phyloP scores from a whole-genome alignment of 2,797 vertebrate genomes.

The Numenius phaeopus region DNA sequence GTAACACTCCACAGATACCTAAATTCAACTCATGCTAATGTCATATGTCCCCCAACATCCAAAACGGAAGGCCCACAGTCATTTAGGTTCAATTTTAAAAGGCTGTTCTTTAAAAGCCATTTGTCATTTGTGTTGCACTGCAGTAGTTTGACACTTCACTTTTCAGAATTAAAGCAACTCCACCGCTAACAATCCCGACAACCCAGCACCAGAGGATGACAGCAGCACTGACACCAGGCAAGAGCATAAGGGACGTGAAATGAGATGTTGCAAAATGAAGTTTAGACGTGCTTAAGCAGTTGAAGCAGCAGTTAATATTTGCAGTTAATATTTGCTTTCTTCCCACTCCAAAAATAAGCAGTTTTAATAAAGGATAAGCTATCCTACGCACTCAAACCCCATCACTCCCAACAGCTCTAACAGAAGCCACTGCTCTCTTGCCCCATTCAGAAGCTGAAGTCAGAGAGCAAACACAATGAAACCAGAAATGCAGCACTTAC shows the following conservation, averaged over 20 bases:
- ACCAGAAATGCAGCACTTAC: not conserved
- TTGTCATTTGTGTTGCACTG: not conserved
- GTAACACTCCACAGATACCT: not conserved
- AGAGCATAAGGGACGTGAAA: not conserved
- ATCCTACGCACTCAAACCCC: not conserved
- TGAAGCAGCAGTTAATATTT: not conserved
- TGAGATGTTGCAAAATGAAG: not conserved
- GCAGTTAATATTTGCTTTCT: not conserved
- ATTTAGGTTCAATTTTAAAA: not conserved
- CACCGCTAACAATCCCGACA: not conserved
- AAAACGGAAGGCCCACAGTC: not conserved
- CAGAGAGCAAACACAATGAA: not conserved
- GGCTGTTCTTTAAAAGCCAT: not conserved
- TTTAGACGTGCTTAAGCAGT: not conserved
- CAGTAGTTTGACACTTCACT: not conserved
- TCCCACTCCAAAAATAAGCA: not conserved
- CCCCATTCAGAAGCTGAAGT: not conserved
- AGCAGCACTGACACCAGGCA: not conserved
- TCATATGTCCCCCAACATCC: accelerated
- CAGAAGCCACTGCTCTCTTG: not conserved
- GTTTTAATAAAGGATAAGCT: not conserved
- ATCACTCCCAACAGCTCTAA: not conserved
- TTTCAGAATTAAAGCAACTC: not conserved
- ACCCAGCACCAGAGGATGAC: not conserved
- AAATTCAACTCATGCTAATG: too few relatives aligned